phyloP scores from a whole-genome alignment of 2,888 invertebrate species.

The Apamea sordens region DNA sequence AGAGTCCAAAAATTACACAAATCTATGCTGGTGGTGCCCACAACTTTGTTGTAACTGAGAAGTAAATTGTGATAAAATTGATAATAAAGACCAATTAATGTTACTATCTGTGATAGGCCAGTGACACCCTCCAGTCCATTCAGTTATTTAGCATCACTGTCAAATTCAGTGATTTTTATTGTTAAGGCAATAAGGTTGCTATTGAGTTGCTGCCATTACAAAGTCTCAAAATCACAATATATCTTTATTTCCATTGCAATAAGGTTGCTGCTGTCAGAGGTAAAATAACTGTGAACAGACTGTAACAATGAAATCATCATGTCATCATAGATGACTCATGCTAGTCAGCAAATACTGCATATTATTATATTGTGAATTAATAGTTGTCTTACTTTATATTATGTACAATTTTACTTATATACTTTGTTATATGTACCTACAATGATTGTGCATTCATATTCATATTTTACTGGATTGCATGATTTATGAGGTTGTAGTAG shows the following conservation, averaged over 20 bases:
- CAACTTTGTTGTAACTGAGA: constrained; percentile 82
- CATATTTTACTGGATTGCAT: not conserved
- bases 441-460: not conserved
- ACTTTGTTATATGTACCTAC: not conserved
- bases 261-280: not conserved
- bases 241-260: not conserved
- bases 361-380: not conserved
- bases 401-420: not conserved
- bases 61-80: constrained; percentile 35
- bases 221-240: not conserved
- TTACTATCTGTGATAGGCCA: constrained; percentile 34
- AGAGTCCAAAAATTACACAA: constrained; percentile 72
- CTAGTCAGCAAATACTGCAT: constrained; percentile 36
- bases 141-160: not conserved
- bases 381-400: not conserved
- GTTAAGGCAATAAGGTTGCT: not conserved
- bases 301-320: constrained; percentile 12
- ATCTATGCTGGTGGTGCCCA: constrained; percentile 87
- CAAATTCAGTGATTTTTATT: not conserved
- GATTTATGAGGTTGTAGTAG: not conserved
- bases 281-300: not conserved
- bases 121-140: not conserved
- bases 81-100: constrained; percentile 8
- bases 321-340: constrained; percentile 24
- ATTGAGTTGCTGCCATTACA: not conserved